These are phyloP conservation scores for Myiagra hebetior DNA, from an alignment of 2,113 vertebrate species.

Conservation along the genomic window DNA sequence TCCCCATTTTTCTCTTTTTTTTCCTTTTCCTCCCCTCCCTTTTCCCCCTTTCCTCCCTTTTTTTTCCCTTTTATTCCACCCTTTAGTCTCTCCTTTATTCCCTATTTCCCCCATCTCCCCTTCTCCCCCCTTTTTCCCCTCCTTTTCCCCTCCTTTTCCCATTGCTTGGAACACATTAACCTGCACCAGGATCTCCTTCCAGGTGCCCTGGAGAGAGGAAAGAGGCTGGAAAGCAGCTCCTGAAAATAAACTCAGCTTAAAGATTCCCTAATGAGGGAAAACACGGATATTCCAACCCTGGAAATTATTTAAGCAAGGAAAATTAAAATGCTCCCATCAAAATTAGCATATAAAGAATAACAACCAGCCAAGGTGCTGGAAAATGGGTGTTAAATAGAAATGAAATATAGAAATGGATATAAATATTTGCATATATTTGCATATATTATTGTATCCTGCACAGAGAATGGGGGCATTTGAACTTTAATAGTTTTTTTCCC, in stretches of 20 bases:
- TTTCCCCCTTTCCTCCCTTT: too few species aligned
- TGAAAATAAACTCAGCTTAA: neutral
- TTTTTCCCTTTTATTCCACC: neutral
- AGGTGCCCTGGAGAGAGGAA: neutral
- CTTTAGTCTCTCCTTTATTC: too few species aligned
- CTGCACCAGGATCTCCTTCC: neutral
- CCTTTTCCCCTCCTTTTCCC: neutral
- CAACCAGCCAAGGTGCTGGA: neutral
- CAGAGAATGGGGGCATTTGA: neutral
- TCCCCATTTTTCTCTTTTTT: too few species aligned
- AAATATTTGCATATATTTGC: neutral
- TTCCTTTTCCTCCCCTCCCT: too few species aligned
- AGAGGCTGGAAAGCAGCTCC: neutral
- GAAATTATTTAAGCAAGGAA: neutral
- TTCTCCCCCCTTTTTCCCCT: too few species aligned
- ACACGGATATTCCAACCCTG: rapidly evolving
- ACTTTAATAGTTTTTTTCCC: neutral
- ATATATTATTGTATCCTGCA: neutral
- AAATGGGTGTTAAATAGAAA: neutral
- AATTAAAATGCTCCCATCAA: neutral
- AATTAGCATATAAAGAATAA: neutral
- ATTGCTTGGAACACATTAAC: neutral
- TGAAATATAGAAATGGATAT: neutral
- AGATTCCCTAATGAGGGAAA: neutral
- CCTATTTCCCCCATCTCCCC: neutral